Base-by-base conservation (phyloP, 2,888 invertebrate genomes). In the Apamea epomidion region DNA sequence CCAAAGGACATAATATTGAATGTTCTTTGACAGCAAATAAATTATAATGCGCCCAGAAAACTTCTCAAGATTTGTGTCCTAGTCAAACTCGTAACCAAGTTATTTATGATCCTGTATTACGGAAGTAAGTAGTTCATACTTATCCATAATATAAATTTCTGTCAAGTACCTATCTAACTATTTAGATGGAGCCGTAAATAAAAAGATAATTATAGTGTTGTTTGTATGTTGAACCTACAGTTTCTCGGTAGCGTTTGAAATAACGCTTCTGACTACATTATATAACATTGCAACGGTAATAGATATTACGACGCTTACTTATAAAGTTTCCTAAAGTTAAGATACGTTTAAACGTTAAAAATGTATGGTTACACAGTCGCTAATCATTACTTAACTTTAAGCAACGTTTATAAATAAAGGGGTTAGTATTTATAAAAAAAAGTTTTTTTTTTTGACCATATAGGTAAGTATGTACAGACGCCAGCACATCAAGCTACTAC, bases 1-100 rank as follows among this genome's bases (percentile, higher is more conserved):
- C 32, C 14, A 32, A 73, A 73, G 8, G 51, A 69, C 45, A 70
- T 69, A 83, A 69, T 69, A 83, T 75, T 75, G 72, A 84, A 84
- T 69, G 60, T 60, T 78, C 65, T 71, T 72, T 45, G 18, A 42
- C 48, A 72, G 68, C 21, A 69, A 75, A 75, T 73, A 69, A 65
- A 83, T 73, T 21, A 69, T 73, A 73, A 12, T 37, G 29, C 51
- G 58, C 37, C 25, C 62, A 45, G n/a, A 72, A 16, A 76, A 82
- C 68, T 77, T 82, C 51, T 60, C 58, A 51, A 75, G 72, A 80
- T 75, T 72, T 84, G 72, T 80, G 68, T 69, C 32, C 51, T 32
- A 74, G 45, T 72, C 32, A 54, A 71, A 74, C 54, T 79, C 25
- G 60, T 14, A 60, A 58, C 72, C 32, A 68, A 78, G 29, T 78